Percentiles rank a stretch among this genome's conserved stretches.
phyloP scores from a whole-genome alignment of 2,888 invertebrate genomes.

The Pachydiplax longipennis region DNA sequence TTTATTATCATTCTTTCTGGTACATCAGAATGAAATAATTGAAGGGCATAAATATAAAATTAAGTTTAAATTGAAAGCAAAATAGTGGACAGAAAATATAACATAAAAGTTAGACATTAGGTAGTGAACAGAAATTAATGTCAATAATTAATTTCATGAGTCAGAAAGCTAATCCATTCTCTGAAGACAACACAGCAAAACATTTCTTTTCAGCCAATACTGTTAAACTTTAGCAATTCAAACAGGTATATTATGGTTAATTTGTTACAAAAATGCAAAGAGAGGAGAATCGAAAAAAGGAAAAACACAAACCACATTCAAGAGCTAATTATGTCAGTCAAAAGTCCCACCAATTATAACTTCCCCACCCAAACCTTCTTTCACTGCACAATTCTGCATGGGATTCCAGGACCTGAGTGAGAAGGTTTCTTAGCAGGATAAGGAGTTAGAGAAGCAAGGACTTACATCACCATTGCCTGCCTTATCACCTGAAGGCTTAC shows the following conservation, averaged over 20 bases:
- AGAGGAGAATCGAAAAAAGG: conserved; percentile 1
- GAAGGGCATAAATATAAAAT: too few species aligned
- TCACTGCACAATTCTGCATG: conserved; percentile 2
- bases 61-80: neutral
- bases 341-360: neutral
- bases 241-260: conserved; percentile 25
- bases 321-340: conserved; percentile 1
- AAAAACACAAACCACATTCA: conserved; percentile 14
- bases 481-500: conserved; percentile 48
- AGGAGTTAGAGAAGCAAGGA: conserved; percentile 48
- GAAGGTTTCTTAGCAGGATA: conserved; percentile 39
- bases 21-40: too few species aligned
- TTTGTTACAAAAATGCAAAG: conserved; percentile 12
- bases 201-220: neutral
- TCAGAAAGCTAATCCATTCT: too few species aligned
- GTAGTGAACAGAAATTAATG: too few species aligned
- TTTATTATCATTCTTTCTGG: too few species aligned
- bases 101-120: neutral
- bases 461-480: conserved; percentile 52
- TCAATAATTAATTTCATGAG: too few species aligned
- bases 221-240: conserved; percentile 9
- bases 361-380: conserved; percentile 9
- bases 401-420: conserved; percentile 43
- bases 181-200: neutral
- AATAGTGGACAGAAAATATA: neutral